Evolutionary conservation across 2,113 vertebrate genomes (phyloP).

Genomic region (Myxocyprinus asiaticus): DNA sequence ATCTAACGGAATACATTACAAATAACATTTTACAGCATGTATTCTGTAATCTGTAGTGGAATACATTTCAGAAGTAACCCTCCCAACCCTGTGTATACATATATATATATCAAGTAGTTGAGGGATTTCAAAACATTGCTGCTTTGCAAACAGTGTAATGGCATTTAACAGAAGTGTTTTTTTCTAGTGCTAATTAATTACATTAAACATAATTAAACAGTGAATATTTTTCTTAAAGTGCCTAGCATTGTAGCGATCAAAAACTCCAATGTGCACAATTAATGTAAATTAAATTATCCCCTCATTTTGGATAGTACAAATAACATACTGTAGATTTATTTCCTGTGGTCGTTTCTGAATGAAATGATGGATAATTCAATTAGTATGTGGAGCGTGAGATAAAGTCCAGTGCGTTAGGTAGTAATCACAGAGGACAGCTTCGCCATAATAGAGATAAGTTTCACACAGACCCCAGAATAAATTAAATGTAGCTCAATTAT

Average conservation of each 20-base stretch:
- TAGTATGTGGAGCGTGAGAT: constrained; percentile 1
- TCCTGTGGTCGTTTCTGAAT: neutral
- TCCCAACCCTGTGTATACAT: no score
- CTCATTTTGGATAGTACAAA: neutral
- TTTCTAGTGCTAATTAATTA: constrained; percentile 1
- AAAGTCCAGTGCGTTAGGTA: neutral
- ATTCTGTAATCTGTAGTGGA: no score
- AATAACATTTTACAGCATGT: no score
- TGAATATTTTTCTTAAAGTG: neutral
- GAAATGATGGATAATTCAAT: constrained; percentile 39
- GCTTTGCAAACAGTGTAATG: constrained; percentile 15
- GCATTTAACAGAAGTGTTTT: constrained; percentile 13
- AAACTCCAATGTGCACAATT: neutral
- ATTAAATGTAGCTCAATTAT: constrained; percentile 48
- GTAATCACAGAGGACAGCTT: constrained; percentile 29
- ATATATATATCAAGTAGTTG: no score
- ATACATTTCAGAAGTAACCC: no score
- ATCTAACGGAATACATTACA: no score
- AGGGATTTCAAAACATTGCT: neutral
- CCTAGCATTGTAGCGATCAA: neutral
- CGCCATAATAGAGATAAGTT: constrained; percentile 41
- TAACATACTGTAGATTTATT: neutral
- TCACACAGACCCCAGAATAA: constrained; percentile 5
- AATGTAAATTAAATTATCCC: neutral
- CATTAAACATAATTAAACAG: constrained; percentile 8